Percentiles rank a stretch among this genome's conserved stretches.
Evolutionary conservation across 2,888 invertebrate genomes (phyloP).

Genomic region (Sylvicola fuscatus): DNA sequence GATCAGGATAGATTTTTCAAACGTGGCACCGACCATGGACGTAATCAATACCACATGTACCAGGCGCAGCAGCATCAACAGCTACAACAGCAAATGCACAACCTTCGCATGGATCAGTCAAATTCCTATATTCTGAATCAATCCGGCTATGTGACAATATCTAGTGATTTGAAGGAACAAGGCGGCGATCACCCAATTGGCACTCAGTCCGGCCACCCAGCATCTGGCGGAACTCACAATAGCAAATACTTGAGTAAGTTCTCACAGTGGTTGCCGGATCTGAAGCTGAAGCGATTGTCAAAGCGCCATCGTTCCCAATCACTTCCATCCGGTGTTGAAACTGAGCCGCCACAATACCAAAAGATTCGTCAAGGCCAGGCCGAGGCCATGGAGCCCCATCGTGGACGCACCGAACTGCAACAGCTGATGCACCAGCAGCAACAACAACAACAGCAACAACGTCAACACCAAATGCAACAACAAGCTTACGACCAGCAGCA

Average conservation of each 20-base stretch:
- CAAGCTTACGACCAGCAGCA: conserved; percentile 18
- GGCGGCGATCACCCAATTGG: conserved; percentile 5
- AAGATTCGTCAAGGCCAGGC: conserved; percentile 8
- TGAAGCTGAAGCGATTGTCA: conserved; percentile 36
- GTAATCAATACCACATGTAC: conserved; percentile 9
- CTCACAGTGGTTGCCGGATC: conserved; percentile 54
- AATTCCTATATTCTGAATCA: conserved; percentile 10
- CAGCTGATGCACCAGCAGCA: conserved; percentile 11
- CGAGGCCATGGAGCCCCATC: conserved; percentile 9
- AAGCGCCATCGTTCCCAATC: conserved; percentile 67
- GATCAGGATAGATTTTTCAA: too few relatives aligned
- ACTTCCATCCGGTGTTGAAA: conserved; percentile 47
- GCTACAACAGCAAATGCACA: conserved; percentile 8
- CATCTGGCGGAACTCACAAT: conserved; percentile 11
- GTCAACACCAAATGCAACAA: conserved; percentile 10
- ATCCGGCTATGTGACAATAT: conserved; percentile 9
- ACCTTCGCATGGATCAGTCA: conserved; percentile 12
- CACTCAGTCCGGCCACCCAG: too few relatives aligned
- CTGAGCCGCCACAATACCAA: conserved; percentile 17
- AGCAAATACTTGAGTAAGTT: conserved; percentile 29
- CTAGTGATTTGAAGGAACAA: conserved; percentile 16
- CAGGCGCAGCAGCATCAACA: conserved; percentile 9
- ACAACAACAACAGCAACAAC: conserved; percentile 12
- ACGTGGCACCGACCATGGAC: conserved; percentile 3
- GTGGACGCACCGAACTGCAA: conserved; percentile 11